Conservation (phyloP, 64 coral and sea anemone species). For the Anthopleura sola region DNA sequence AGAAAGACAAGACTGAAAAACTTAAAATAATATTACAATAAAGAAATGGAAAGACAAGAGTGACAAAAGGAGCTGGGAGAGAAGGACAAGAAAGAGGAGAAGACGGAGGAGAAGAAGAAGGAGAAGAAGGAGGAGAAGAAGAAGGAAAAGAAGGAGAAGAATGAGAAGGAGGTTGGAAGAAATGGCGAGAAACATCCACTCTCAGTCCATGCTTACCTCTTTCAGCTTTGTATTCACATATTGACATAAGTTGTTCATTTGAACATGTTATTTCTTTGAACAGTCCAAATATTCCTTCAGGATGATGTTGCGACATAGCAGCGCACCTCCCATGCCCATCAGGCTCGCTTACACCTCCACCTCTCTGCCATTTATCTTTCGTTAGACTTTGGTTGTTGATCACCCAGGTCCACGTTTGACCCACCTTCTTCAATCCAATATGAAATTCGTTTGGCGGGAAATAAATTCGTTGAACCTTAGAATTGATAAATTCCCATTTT, state of each 20-base stretch:
- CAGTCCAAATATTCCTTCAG: neutral
- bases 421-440: neutral
- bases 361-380: constrained; percentile 33
- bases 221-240: neutral
- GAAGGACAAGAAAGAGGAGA: neutral
- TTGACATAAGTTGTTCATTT: neutral
- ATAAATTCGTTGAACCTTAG: neutral
- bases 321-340: constrained; percentile 9
- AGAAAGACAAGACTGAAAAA: too few species aligned
- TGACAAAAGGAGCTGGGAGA: neutral
- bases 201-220: neutral
- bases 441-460: neutral
- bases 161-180: neutral
- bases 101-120: neutral
- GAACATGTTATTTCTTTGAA: constrained; percentile 34
- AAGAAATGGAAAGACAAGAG: too few species aligned
- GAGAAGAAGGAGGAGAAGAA: neutral
- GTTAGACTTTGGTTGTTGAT: neutral
- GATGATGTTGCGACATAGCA: constrained; percentile 34
- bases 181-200: too few species aligned
- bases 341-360: neutral
- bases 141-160: neutral
- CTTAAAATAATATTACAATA: too few species aligned
- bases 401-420: constrained; percentile 23
- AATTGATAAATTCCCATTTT: neutral